phyloP scores from a whole-genome alignment of 2,888 invertebrate species.

The Scelioninae gen. 1 region DNA sequence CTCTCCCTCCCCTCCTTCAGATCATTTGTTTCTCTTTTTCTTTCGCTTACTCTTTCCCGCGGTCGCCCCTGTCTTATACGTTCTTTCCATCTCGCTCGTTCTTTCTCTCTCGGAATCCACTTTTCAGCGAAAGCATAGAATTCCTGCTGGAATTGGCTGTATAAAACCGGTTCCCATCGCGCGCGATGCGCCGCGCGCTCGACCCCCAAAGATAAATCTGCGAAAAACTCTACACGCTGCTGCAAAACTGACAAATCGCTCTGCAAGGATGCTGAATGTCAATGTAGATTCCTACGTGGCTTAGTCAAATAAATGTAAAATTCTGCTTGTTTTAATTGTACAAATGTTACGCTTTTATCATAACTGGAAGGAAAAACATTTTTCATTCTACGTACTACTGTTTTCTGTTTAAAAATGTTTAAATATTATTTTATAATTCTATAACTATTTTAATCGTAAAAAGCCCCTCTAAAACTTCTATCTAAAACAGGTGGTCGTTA shows the following conservation, averaged over 20 bases:
- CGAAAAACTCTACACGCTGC: conserved; percentile 67
- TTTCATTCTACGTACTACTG: too few species aligned
- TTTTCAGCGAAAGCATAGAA: conserved; percentile 78
- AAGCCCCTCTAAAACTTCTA: too few species aligned
- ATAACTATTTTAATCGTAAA: too few species aligned
- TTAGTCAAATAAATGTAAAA: conserved; percentile 22
- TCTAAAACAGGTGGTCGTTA: too few species aligned
- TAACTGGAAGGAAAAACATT: too few species aligned
- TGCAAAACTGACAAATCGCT: conserved; percentile 71
- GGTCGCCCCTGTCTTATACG: conserved; percentile 31
- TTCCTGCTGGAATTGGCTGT: conserved; percentile 74
- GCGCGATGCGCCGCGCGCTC: conserved; percentile 63
- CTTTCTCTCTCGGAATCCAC: conserved; percentile 74
- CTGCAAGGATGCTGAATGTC: conserved; percentile 39
- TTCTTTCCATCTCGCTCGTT: conserved; percentile 57
- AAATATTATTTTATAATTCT: too few species aligned
- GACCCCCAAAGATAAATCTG: conserved; percentile 71
- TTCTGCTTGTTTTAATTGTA: too few species aligned
- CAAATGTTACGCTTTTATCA: too few species aligned
- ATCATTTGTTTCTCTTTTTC: conserved; percentile 54
- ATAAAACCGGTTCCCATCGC: conserved; percentile 76
- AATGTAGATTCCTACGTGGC: conserved; percentile 50
- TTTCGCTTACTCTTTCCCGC: conserved; percentile 55
- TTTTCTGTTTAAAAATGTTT: too few species aligned
- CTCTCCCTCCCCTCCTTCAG: too few species aligned